These are phyloP conservation scores for Apostichopus parvimensis DNA, from an alignment of 35 echinoderm and acorn worm genomes.

Conservation along the genomic window DNA sequence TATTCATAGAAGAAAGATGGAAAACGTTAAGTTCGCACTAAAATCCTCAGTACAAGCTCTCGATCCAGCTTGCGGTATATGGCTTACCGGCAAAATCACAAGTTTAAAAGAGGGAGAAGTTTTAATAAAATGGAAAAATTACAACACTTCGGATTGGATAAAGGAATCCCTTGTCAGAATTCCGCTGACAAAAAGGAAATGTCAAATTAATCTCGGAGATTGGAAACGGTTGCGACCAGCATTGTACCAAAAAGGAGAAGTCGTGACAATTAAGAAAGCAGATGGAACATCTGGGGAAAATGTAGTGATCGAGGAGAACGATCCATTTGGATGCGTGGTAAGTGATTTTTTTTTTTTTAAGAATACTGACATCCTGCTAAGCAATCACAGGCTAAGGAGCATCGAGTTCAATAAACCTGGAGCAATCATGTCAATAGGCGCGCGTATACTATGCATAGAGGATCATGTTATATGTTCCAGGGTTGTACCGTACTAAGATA, in stretches of 20 bases:
- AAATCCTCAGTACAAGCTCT: neutral
- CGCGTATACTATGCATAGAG: neutral
- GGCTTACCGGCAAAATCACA: neutral
- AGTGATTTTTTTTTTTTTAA: neutral
- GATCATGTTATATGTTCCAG: no score
- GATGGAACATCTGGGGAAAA: neutral
- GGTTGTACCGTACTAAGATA: neutral
- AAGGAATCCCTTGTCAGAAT: neutral
- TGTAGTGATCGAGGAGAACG: neutral
- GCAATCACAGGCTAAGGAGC: no score
- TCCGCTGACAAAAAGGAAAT: neutral
- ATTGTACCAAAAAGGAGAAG: neutral
- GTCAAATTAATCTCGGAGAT: neutral
- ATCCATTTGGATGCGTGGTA: conserved; percentile 11
- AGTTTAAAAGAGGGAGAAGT: neutral
- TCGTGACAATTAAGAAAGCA: neutral
- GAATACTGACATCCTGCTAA: no score
- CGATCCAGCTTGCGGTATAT: neutral
- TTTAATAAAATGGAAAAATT: neutral
- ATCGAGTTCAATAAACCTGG: neutral
- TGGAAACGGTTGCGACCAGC: neutral
- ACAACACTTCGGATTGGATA: neutral
- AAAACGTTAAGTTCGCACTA: no score
- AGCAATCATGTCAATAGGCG: neutral
- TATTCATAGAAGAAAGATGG: no score